phyloP scores from a whole-genome alignment of 2,113 vertebrate species.

The Chaetura pelagica region DNA sequence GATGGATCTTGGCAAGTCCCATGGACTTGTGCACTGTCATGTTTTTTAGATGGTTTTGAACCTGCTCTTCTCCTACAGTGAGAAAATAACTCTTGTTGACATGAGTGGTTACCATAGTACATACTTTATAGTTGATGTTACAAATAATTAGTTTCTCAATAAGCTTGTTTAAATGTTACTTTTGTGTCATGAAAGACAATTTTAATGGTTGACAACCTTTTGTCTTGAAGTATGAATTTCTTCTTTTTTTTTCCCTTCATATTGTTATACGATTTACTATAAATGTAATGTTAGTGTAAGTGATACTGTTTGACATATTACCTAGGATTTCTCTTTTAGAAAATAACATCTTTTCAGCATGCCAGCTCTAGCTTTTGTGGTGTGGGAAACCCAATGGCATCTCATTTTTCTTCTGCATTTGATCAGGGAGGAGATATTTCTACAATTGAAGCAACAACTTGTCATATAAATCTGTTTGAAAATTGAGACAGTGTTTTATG shows the following conservation, averaged over 20 bases:
- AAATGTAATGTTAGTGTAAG: neutral
- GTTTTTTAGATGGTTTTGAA: no score
- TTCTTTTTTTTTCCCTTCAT: neutral
- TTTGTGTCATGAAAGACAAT: accelerated
- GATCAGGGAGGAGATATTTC: neutral
- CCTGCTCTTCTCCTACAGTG: no score
- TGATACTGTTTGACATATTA: neutral
- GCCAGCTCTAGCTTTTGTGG: neutral
- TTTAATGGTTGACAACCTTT: neutral
- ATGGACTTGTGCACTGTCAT: no score
- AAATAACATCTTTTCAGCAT: neutral
- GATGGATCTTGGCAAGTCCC: no score
- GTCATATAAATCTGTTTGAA: neutral
- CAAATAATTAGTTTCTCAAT: neutral
- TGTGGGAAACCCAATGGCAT: neutral
- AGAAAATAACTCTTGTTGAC: neutral
- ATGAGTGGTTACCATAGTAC: neutral
- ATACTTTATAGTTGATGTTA: neutral
- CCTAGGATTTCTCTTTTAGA: neutral
- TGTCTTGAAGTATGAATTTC: neutral
- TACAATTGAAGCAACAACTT: neutral
- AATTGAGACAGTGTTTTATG: neutral
- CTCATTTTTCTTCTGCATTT: neutral
- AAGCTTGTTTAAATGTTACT: neutral
- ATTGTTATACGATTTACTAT: neutral